Evolutionary conservation across 2,888 invertebrate species (phyloP).

Genomic region (Zaprionus bogoriensis): DNA sequence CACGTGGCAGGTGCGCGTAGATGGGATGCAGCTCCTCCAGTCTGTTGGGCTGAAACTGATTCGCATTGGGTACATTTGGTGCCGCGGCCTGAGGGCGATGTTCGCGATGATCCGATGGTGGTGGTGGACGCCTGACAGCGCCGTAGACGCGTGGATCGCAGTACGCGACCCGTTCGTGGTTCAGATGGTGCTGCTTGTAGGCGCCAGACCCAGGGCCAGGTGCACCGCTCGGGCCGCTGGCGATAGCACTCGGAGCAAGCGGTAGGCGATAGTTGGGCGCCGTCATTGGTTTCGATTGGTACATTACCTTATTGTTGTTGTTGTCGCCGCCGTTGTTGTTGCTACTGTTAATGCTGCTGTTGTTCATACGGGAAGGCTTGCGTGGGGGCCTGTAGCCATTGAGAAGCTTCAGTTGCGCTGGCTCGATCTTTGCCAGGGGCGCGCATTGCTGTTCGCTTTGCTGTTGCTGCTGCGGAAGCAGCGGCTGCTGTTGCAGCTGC

Average conservation of each 20-base stretch:
- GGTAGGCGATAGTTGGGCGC: not conserved
- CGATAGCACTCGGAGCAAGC: not conserved
- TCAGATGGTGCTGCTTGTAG: not conserved
- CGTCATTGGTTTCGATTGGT: not conserved
- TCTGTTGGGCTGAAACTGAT: not conserved
- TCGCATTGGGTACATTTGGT: not conserved
- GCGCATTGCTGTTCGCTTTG: not conserved
- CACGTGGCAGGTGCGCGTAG: slow-evolving; percentile 11
- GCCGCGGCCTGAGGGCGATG: not conserved
- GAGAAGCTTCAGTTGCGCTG: not conserved
- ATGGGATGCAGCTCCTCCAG: not conserved
- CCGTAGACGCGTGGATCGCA: not conserved
- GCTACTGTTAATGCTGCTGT: not conserved
- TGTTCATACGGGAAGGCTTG: not conserved
- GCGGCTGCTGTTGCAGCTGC: not conserved
- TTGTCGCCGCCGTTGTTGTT: not conserved
- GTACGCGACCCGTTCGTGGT: not conserved
- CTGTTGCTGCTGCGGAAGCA: not conserved
- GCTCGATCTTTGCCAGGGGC: not conserved
- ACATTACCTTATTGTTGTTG: not conserved
- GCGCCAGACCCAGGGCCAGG: not conserved
- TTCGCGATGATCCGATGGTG: not conserved
- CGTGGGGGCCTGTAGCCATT: slow-evolving; percentile 15
- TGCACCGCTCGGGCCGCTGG: not conserved
- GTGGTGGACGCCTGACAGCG: too few species aligned